These are phyloP conservation scores for Sycophaga agraensis DNA, from an alignment of 1,140 invertebrate species.

Conservation along the genomic window DNA sequence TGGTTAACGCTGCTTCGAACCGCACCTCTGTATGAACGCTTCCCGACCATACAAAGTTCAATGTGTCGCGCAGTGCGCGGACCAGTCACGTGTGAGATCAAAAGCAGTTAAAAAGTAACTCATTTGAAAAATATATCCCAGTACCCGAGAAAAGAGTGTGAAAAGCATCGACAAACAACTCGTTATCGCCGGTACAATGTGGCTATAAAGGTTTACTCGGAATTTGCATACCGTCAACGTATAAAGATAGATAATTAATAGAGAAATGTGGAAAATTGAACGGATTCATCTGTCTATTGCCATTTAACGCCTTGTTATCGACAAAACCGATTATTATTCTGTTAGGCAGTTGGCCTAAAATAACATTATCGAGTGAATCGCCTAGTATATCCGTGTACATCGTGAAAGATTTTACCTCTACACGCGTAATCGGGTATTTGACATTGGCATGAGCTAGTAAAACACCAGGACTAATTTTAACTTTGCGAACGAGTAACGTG, in stretches of 20 bases:
- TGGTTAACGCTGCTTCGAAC: conserved; percentile 35
- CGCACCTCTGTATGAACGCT: conserved; percentile 37
- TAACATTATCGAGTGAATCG: conserved; percentile 46
- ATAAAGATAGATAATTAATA: conserved; percentile 41
- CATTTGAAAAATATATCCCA: neutral
- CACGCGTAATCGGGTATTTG: conserved; percentile 49
- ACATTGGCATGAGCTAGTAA: conserved; percentile 23
- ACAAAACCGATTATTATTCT: conserved; percentile 49
- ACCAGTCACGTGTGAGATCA: neutral
- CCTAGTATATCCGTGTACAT: conserved; percentile 40
- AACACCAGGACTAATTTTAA: conserved; percentile 24
- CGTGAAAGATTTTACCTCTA: conserved; percentile 46
- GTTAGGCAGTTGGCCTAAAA: conserved; percentile 47
- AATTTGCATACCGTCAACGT: conserved; percentile 42
- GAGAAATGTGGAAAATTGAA: conserved; percentile 48
- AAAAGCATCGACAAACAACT: too few species aligned
- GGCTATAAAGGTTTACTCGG: conserved; percentile 34
- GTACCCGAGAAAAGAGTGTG: neutral
- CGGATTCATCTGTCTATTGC: conserved; percentile 42
- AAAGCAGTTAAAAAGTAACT: neutral
- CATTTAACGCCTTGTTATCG: conserved; percentile 48
- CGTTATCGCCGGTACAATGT: conserved; percentile 6
- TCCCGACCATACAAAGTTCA: neutral
- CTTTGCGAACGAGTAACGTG: conserved; percentile 41
- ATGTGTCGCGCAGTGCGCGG: neutral